These are phyloP conservation scores for Cistogaster globosa DNA, from an alignment of 2,888 invertebrate species.

Conservation along the genomic window DNA sequence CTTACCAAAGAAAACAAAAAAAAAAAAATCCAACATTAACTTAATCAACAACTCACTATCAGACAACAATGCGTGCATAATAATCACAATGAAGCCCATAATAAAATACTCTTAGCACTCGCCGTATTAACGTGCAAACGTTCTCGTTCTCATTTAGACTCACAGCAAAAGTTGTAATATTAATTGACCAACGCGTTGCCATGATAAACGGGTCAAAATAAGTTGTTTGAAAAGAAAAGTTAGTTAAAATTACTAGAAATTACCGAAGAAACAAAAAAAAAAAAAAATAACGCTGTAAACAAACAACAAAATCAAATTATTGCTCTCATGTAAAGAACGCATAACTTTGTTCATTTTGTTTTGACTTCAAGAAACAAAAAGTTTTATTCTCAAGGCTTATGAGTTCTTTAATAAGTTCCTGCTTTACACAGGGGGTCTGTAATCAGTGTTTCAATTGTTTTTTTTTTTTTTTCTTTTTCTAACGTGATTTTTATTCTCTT, in stretches of 20 bases:
- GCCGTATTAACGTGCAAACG: not conserved
- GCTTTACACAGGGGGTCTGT: constrained; percentile 53
- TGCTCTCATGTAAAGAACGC: constrained; percentile 66
- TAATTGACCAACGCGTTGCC: constrained; percentile 49
- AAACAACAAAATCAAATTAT: constrained; percentile 53
- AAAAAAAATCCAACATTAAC: constrained; percentile 14
- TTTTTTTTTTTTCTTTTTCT: not conserved
- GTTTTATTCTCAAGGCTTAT: constrained; percentile 33
- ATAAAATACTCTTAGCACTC: constrained; percentile 9
- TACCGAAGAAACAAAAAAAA: constrained; percentile 24
- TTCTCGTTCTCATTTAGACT: not conserved
- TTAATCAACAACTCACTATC: constrained; percentile 59
- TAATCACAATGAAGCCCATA: constrained; percentile 50
- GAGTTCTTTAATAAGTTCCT: constrained; percentile 51
- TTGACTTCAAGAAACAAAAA: constrained; percentile 13
- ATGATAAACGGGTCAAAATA: constrained; percentile 48
- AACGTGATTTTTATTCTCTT: not conserved
- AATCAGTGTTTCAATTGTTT: constrained; percentile 63
- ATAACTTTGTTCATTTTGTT: constrained; percentile 44
- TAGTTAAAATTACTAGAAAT: constrained; percentile 57
- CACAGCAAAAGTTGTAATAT: constrained; percentile 27
- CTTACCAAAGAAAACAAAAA: constrained; percentile 32
- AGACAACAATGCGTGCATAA: constrained; percentile 66
- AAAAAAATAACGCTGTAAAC: not conserved
- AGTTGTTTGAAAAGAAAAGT: constrained; percentile 26